Base-by-base conservation (phyloP, 37 sponge, comb jelly and placozoan species). In the Geodia barretti region DNA sequence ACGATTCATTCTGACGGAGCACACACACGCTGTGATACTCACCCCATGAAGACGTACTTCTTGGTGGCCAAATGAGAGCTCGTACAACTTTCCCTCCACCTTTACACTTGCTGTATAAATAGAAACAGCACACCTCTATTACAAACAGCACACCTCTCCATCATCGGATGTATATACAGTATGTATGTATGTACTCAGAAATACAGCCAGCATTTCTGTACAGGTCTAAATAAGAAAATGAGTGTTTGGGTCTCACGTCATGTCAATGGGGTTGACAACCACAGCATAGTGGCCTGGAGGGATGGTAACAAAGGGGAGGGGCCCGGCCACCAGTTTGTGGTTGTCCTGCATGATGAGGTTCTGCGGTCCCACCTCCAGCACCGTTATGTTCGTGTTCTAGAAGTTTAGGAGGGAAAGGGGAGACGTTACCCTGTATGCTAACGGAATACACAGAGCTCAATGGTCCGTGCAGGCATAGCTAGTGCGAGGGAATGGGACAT, bases 341-440 rank as follows among this genome's bases (percentile, higher is more conserved):
- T 96, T 90, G 70, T 93, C 96, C 43, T 75, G 80, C 40, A 97
- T 81, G 59, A 92, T 81, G 14, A 94, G 47, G 82, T 89, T 96
- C 86, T 87, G 87, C 1, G 96, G 96, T 11, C 96, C 96, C 8
- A 87, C 85, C 60, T 87, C 85, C 32, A 96, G 42, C 7, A 66
- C 60, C n/a, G 94, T 88, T 26, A 96, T 80, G 73, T 93, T 96
- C 35, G 94, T 93, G 72, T 86, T 95, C 88, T 92, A 64, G 0
- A 63, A 2, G 17, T 7, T 31, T 19, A 34, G 75, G 33, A 75
- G 77, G 20, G 77, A 4, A 37, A 4, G 28, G 60, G 33, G 31
- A 39, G 28, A 36, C 42, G 67, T 0, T 31, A 24, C 28, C 14
- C 14, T 21, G 39, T 61, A 28, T 3, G 36, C 11, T 62, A 3